phyloP scores from a whole-genome alignment of 2,888 invertebrate species.

The Lagria hirta region DNA sequence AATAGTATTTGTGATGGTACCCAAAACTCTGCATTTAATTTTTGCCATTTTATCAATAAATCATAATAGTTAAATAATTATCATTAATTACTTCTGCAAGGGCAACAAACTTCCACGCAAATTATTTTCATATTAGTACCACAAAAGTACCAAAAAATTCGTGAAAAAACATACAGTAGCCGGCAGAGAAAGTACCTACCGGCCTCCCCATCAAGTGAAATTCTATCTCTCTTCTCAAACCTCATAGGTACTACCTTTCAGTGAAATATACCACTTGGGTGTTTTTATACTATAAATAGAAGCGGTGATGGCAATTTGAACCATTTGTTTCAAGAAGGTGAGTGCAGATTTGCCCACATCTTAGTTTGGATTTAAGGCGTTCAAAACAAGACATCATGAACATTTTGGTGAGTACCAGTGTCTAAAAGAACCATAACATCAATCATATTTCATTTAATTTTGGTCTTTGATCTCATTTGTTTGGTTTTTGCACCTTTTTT shows the following conservation, averaged over 20 bases:
- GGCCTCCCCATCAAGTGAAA: constrained; percentile 16
- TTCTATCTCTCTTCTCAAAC: constrained; percentile 17
- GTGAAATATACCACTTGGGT: constrained; percentile 16
- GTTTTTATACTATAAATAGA: constrained; percentile 39
- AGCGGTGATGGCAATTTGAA: constrained; percentile 37
- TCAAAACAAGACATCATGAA: constrained; percentile 31
- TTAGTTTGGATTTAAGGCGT: constrained; percentile 21
- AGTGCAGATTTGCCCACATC: constrained; percentile 37
- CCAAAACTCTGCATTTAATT: too few relatives aligned
- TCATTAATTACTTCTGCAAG: constrained; percentile 4
- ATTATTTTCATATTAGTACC: neutral
- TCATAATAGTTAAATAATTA: constrained; percentile 6
- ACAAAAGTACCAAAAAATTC: constrained; percentile 12
- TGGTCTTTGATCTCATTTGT: too few relatives aligned
- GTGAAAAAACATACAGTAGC: constrained; percentile 16
- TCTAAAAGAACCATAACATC: neutral
- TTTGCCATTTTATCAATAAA: constrained; percentile 2
- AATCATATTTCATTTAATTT: constrained; percentile 22
- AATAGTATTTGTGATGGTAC: constrained; percentile 7
- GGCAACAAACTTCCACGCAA: constrained; percentile 7
- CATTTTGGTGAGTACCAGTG: constrained; percentile 33
- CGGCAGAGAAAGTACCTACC: constrained; percentile 24
- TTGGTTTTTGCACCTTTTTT: too few relatives aligned
- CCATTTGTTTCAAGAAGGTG: constrained; percentile 40
- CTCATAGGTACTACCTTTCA: constrained; percentile 18